phyloP scores from a whole-genome alignment of 2,888 invertebrate species.

The Pseudococcus longispinus region DNA sequence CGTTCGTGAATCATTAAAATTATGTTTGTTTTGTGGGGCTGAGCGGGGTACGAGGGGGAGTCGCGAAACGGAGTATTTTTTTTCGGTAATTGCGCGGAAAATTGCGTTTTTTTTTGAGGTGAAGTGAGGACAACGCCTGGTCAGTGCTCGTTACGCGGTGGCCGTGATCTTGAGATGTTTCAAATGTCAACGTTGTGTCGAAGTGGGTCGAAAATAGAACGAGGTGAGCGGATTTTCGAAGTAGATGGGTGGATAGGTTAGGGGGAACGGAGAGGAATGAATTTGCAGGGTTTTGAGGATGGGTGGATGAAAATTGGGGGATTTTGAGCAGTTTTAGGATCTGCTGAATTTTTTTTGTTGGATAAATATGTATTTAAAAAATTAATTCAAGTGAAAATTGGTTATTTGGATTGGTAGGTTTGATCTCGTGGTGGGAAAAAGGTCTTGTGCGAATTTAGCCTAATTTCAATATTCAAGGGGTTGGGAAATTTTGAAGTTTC shows the following conservation, averaged over 20 bases:
- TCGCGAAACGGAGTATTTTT: neutral
- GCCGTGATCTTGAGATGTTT: neutral
- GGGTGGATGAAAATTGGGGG: neutral
- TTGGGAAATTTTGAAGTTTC: neutral
- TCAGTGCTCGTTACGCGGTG: neutral
- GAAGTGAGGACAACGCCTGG: slow-evolving; percentile 20
- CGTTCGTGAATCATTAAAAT: neutral
- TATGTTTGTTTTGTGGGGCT: neutral
- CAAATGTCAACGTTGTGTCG: neutral
- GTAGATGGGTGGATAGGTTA: neutral
- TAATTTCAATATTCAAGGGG: neutral
- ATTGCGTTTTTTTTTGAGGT: slow-evolving; percentile 10
- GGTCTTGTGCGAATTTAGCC: neutral
- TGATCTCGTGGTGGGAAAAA: neutral
- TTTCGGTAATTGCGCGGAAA: slow-evolving; percentile 21
- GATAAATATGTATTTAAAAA: neutral
- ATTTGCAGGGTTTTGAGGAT: too few relatives aligned
- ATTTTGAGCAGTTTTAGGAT: neutral
- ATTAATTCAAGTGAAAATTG: too few relatives aligned
- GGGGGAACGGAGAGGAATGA: too few relatives aligned
- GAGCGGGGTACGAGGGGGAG: neutral
- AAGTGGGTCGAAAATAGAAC: neutral
- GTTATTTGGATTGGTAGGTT: too few relatives aligned
- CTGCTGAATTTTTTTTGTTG: neutral
- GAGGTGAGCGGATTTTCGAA: neutral